Base-by-base conservation (phyloP, 2,888 invertebrate genomes). In the Alitta virens region DNA sequence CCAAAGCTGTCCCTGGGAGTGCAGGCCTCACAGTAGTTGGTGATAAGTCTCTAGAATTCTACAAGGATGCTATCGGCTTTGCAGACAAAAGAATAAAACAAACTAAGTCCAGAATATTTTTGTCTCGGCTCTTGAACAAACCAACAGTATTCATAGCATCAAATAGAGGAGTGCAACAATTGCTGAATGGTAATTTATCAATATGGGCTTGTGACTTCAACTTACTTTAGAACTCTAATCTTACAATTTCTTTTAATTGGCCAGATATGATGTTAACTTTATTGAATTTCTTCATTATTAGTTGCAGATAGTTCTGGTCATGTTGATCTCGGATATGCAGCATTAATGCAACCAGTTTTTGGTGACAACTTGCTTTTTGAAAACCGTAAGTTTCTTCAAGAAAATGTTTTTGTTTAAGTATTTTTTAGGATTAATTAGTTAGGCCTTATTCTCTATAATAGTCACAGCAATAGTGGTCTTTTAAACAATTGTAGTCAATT, bases 31-130 rank as follows among this genome's bases (percentile, higher is more conserved):
- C 77, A 18, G 51, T 77, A 23, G 55, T 78, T 51, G 74, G 77
- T 12, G 78, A 77, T 67, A 74, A 70, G 58, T 75, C 78, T 1
- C 64, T 71, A 55, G 75, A 76, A 33, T 78, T 76, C 63, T 76
- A 75, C 67, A 72, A 68, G 50, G 71, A 77, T 63, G 74, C 76
- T 14, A 63, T 73, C 18, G 65, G 66, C 49, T 78, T 75, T 63
- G 64, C 71, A 7, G 56, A 73, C 26, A 72, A 74, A 46, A 59
- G 71, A 23, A 72, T 72, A 50, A 63, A 63, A 5, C 56, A 68
- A 2, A 67, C 68, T 33, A 69, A 73, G 33, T 74, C 71, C 2
- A 60, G 72, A 51, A 63, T 76, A 23, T 78, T 78, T 61, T 56
- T 71, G 49, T 57, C 74, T 1, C 65, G 78, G 56, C 69, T 78